Percentiles rank a stretch among this genome's conserved stretches.
Evolutionary conservation across 2,888 invertebrate species (phyloP).

Genomic region (Ectropis crepuscularia): DNA sequence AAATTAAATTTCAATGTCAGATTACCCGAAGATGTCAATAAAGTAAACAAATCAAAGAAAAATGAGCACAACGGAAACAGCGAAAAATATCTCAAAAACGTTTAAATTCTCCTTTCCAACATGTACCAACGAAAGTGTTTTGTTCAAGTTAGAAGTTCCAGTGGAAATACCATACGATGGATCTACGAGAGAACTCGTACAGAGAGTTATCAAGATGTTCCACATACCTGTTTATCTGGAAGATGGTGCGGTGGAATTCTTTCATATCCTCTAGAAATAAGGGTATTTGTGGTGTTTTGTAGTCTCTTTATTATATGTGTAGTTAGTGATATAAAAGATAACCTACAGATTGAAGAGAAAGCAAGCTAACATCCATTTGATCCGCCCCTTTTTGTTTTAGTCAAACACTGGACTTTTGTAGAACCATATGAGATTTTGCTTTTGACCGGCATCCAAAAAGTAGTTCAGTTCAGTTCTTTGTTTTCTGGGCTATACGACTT

Average conservation of each 20-base stretch:
- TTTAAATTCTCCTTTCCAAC: slow-evolving; percentile 84
- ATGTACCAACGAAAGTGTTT: slow-evolving; percentile 81
- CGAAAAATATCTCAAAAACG: slow-evolving; percentile 61
- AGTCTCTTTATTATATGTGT: not conserved
- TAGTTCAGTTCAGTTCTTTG: too few relatives aligned
- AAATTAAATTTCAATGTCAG: not conserved
- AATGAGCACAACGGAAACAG: slow-evolving; percentile 67
- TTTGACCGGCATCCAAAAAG: too few relatives aligned
- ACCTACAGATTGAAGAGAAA: too few relatives aligned
- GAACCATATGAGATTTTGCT: too few relatives aligned
- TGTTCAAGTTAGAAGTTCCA: slow-evolving; percentile 85
- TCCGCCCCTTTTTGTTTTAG: too few relatives aligned
- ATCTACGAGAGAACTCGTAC: slow-evolving; percentile 86
- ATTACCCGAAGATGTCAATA: not conserved
- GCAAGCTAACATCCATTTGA: too few relatives aligned
- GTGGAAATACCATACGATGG: slow-evolving; percentile 86
- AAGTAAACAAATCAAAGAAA: slow-evolving; percentile 36
- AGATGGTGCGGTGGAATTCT: slow-evolving; percentile 74
- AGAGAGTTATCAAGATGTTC: slow-evolving; percentile 87
- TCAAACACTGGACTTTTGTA: too few relatives aligned
- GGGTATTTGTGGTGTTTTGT: not conserved
- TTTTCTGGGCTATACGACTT: too few relatives aligned
- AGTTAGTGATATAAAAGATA: too few relatives aligned
- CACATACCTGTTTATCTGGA: slow-evolving; percentile 89
- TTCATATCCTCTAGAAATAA: not conserved